Evolutionary conservation across 1,140 invertebrate species (phyloP), one percentile per base, ranked within the genome.

Genomic region (Sitodiplosis mosellana): DNA sequence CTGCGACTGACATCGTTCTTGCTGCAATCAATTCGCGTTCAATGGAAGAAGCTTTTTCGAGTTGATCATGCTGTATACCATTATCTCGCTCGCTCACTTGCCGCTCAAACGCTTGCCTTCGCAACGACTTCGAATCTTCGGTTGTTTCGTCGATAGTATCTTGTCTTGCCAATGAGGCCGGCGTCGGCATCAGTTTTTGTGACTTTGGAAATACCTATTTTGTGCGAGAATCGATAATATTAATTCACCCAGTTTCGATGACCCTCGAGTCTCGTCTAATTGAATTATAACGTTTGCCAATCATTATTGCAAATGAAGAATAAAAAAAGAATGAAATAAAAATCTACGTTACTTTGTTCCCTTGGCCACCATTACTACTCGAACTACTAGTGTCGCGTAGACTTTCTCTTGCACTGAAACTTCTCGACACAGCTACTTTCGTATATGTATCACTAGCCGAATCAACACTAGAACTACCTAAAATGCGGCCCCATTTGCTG

Each of bases 131-230:
- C 47, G 72, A 74, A 1, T 64, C 63, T 59, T 82, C 79, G 20
- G 70, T 71, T 34, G 77, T 72, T 61, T 91, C 87, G 54, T 90
- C 84, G 50, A 91, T 91, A 12, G 87, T 87, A 54, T 87, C 85
- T 64, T 83, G 72, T 57, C 80, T 58, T 56, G 73, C 65, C 54
- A 45, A 64, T 49, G 67, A 73, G 65, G 53, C 69, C 63, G 52
- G 71, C 57, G 65, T 83, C 68, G 59, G 81, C 71, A 53, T 82
- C 77, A 48, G 67, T 52, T 79, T 79, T 18, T 70, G 76, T 42
- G 83, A 68, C 56, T 84, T 83, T 41, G 80, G 78, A 66, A 83
- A 80, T 51, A 78, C 72, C 65, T 80, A 18, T 19, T n/a, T 38
- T 36, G 46, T 53, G 14, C 14, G 52, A 20, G 20, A 46, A 45